These are phyloP conservation scores for Pelosia muscerda DNA, from an alignment of 2,888 invertebrate genomes.

Conservation along the genomic window DNA sequence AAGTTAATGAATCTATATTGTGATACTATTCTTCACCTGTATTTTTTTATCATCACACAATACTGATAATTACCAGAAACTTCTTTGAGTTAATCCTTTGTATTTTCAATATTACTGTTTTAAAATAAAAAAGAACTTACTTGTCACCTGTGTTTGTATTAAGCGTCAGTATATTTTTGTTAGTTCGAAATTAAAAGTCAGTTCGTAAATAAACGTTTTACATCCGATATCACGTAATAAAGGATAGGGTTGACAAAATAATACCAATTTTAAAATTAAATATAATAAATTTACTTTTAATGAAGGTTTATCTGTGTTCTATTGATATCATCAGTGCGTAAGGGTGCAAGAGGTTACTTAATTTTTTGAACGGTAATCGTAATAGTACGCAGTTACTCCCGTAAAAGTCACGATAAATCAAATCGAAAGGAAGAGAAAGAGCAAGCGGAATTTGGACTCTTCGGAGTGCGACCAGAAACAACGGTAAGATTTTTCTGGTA, in stretches of 20 bases:
- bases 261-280: not conserved
- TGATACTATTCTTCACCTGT: too few species aligned
- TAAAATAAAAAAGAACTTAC: constrained; percentile 40
- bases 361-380: too few species aligned
- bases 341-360: too few species aligned
- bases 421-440: too few species aligned
- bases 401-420: too few species aligned
- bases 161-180: constrained; percentile 43
- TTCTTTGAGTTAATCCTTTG: constrained; percentile 23
- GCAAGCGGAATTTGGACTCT: too few species aligned
- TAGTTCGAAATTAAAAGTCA: constrained; percentile 56
- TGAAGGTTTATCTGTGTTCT: not conserved
- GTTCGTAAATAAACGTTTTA: constrained; percentile 57
- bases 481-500: too few species aligned
- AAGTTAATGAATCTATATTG: too few species aligned
- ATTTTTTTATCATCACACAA: not conserved
- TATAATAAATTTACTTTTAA: not conserved
- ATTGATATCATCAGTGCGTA: not conserved
- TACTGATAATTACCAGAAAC: constrained; percentile 8
- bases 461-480: too few species aligned
- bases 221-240: constrained; percentile 58
- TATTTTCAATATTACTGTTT: constrained; percentile 40
- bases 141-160: constrained; percentile 42
- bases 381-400: too few species aligned
- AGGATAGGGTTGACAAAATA: constrained; percentile 42